phyloP scores from a whole-genome alignment of 2,797 vertebrate species.

The Cyprinodon diabolis region DNA sequence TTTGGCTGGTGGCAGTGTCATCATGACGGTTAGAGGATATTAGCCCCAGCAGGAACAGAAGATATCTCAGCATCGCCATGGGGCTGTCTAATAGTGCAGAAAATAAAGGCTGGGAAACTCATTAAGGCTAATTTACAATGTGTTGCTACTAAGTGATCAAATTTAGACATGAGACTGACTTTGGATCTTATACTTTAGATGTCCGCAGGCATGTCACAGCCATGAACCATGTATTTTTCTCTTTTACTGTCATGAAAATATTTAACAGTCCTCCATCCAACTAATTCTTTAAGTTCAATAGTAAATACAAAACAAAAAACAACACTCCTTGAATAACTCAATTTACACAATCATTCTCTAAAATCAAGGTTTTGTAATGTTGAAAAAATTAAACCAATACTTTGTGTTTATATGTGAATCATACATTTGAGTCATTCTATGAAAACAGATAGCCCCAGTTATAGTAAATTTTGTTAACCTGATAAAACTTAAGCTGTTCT shows the following conservation, averaged over 20 bases:
- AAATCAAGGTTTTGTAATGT: no score
- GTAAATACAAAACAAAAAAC: not conserved
- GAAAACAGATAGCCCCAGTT: no score
- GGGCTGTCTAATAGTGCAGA: constrained; percentile 80
- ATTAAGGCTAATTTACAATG: constrained; percentile 73
- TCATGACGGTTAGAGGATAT: constrained; percentile 70
- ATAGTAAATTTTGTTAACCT: no score
- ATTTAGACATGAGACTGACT: constrained; percentile 63
- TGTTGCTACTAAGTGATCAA: constrained; percentile 60
- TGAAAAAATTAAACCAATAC: no score
- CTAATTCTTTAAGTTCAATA: not conserved
- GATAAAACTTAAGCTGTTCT: no score
- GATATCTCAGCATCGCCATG: constrained; percentile 63
- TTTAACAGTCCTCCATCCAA: not conserved
- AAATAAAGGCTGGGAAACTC: constrained; percentile 79
- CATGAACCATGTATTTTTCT: constrained; percentile 24
- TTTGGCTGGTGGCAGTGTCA: constrained; percentile 67
- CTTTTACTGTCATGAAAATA: constrained; percentile 21
- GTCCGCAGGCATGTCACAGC: constrained; percentile 23
- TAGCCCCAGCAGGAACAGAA: constrained; percentile 71
- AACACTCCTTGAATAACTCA: no score
- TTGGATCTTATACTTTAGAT: constrained; percentile 57
- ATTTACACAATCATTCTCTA: no score
- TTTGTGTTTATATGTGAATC: no score
- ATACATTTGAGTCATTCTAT: no score